Evolutionary conservation across 2,888 invertebrate species (phyloP).

Genomic region (Poecilobothrus nobilitatus): DNA sequence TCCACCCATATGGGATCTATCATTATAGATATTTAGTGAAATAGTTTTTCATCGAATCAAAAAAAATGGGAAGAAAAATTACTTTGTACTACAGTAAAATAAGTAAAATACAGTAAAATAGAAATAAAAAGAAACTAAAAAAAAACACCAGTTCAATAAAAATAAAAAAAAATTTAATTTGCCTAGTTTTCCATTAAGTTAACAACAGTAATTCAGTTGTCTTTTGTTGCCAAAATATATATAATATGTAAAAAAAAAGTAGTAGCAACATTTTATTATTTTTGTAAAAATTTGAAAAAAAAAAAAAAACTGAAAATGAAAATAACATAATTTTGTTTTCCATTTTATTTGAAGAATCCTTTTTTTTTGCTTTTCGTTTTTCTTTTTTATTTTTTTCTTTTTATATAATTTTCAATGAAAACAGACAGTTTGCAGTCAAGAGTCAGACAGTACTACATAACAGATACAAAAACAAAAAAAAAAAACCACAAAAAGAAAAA

Average conservation of each 20-base stretch:
- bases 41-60: not conserved
- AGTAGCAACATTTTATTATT: not conserved
- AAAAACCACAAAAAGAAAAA: not conserved
- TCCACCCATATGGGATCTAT: no score
- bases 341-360: not conserved
- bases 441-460: not conserved
- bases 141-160: no score
- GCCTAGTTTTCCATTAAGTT: constrained; percentile 6
- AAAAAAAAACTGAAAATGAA: no score
- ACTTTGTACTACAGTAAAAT: no score
- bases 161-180: not conserved
- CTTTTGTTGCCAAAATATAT: not conserved
- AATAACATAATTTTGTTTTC: not conserved
- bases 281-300: no score
- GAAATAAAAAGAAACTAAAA: no score
- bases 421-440: constrained; percentile 1
- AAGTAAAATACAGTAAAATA: no score
- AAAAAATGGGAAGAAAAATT: not conserved
- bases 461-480: not conserved
- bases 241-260: not conserved
- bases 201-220: constrained; percentile 4
- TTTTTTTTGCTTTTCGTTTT: not conserved
- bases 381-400: not conserved
- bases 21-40: not conserved
- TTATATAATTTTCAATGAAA: not conserved